phyloP scores from a whole-genome alignment of 2,888 invertebrate genomes.

The Drosophila kanekoi region DNA sequence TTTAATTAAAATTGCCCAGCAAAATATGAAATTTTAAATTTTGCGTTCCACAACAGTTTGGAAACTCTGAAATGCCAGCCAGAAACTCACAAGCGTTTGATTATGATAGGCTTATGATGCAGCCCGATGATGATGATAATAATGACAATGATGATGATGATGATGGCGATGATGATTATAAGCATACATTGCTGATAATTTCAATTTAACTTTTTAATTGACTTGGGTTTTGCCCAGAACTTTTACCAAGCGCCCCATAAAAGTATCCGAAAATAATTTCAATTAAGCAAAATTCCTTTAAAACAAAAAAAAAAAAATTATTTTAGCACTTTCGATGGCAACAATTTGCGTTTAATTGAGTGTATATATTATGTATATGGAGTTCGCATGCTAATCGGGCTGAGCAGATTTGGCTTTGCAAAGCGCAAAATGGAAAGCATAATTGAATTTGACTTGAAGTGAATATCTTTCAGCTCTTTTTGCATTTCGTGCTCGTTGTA shows the following conservation, averaged over 20 bases:
- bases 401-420: neutral
- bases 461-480: conserved; percentile 9
- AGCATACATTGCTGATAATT: conserved; percentile 41
- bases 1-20: conserved; percentile 20
- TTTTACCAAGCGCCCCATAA: conserved; percentile 8
- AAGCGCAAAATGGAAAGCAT: conserved; percentile 10
- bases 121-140: conserved; percentile 23
- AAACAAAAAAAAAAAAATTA: neutral
- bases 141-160: conserved; percentile 13
- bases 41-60: conserved; percentile 13
- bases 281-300: conserved; percentile 31
- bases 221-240: conserved; percentile 23
- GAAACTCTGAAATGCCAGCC: conserved; percentile 18
- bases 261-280: conserved; percentile 32
- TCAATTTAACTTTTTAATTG: conserved; percentile 75
- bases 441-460: conserved; percentile 25
- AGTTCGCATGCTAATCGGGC: neutral
- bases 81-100: conserved; percentile 26
- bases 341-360: conserved; percentile 14
- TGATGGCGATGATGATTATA: conserved; percentile 19
- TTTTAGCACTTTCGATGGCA: conserved; percentile 13
- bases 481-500: conserved; percentile 17
- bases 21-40: conserved; percentile 27
- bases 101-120: conserved; percentile 28
- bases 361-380: neutral